phyloP scores from a whole-genome alignment of 2,888 invertebrate genomes.

The Zygogramma bicolorata region DNA sequence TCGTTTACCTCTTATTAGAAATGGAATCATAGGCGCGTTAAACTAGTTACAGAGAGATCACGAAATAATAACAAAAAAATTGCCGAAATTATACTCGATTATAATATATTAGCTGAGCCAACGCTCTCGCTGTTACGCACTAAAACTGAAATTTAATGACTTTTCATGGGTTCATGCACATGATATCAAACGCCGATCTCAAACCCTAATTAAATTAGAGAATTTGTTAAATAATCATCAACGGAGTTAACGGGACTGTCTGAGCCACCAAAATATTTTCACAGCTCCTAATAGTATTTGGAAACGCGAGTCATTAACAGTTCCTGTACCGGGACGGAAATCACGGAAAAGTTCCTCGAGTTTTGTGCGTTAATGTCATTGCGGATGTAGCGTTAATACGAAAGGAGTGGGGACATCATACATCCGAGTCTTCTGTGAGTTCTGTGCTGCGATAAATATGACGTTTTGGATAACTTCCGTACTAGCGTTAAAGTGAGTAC shows the following conservation, averaged over 20 bases:
- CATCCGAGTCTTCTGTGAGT: no score
- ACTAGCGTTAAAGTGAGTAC: no score
- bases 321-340: neutral
- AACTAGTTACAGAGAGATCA: neutral
- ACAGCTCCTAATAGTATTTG: neutral
- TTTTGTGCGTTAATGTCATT: neutral
- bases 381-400: no score
- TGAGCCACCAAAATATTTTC: conserved; percentile 10
- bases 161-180: conserved; percentile 9
- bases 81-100: neutral
- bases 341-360: neutral
- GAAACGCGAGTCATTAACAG: conserved; percentile 10
- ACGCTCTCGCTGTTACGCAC: neutral
- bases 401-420: no score
- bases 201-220: conserved; percentile 9
- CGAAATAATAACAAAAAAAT: neutral
- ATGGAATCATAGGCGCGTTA: neutral
- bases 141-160: conserved; percentile 2
- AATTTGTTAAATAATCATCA: conserved; percentile 9
- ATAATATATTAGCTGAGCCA: conserved; percentile 1
- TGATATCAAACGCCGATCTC: conserved; percentile 3
- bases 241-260: neutral
- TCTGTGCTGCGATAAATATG: no score
- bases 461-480: no score
- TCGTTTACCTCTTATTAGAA: no score